phyloP scores from a whole-genome alignment of 2,797 vertebrate species.

The Pipistrellus pipistrellus region DNA sequence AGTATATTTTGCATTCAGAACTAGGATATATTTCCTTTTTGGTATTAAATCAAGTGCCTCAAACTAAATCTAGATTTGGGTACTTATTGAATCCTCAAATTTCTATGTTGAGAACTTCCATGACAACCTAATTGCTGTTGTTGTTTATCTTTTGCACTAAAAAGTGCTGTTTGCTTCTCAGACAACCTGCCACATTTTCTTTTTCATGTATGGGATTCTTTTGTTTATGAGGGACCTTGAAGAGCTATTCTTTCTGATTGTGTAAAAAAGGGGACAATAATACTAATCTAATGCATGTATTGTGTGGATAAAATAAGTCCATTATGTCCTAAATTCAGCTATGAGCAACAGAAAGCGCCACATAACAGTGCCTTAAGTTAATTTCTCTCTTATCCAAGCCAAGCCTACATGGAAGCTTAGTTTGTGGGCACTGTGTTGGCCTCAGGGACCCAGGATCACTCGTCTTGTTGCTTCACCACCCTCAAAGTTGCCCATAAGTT shows the following conservation, averaged over 20 bases:
- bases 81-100: neutral
- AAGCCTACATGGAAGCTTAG: neutral
- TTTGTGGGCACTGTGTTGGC: neutral
- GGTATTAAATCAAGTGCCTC: neutral
- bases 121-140: neutral
- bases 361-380: neutral
- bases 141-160: neutral
- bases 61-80: neutral
- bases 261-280: neutral
- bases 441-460: neutral
- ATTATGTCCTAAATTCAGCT: neutral
- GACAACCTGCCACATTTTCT: neutral
- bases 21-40: neutral
- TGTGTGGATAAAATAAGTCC: neutral
- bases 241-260: neutral
- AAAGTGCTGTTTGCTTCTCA: neutral
- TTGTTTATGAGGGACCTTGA: neutral
- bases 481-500: neutral
- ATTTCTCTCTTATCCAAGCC: neutral
- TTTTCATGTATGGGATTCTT: neutral
- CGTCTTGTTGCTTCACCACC: neutral
- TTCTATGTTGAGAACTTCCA: neutral
- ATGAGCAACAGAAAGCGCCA: neutral
- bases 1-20: neutral
- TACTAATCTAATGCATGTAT: neutral